Percentiles rank a stretch among this genome's conserved stretches.
Conservation (phyloP, 1,140 invertebrate genomes). For the Pseudoatta argentina region DNA sequence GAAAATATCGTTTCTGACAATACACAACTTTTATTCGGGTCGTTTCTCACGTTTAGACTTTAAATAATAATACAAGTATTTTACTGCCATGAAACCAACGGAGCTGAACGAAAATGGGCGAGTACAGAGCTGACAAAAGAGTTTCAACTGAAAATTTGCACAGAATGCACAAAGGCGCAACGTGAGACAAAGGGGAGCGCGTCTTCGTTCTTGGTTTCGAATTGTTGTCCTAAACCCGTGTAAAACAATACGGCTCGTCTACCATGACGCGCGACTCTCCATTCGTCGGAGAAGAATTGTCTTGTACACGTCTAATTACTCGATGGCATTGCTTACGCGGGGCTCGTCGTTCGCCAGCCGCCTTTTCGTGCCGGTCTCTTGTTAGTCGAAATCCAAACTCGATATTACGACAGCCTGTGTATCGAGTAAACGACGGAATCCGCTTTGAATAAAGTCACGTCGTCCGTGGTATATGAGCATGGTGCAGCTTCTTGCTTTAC, state of each 20-base stretch:
- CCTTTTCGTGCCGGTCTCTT: conserved; percentile 63
- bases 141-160: conserved; percentile 50
- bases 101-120: conserved; percentile 23
- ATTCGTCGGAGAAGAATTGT: conserved; percentile 62
- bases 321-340: conserved; percentile 65
- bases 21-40: neutral
- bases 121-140: conserved; percentile 15
- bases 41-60: conserved; percentile 6
- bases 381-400: conserved; percentile 71
- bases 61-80: conserved; percentile 29
- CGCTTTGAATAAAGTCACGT: conserved; percentile 60
- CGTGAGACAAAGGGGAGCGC: conserved; percentile 48
- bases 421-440: conserved; percentile 62
- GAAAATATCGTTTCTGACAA: neutral
- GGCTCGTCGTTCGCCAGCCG: conserved; percentile 58
- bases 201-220: conserved; percentile 54
- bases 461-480: conserved; percentile 36
- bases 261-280: conserved; percentile 31
- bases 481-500: conserved; percentile 19
- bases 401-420: conserved; percentile 63
- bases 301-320: conserved; percentile 67
- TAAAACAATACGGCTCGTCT: conserved; percentile 53
- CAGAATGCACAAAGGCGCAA: conserved; percentile 46
- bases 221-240: conserved; percentile 52
- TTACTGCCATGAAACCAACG: neutral